Evolutionary conservation across 2,797 vertebrate species (phyloP).

Genomic region (Eutrigla gurnardus): DNA sequence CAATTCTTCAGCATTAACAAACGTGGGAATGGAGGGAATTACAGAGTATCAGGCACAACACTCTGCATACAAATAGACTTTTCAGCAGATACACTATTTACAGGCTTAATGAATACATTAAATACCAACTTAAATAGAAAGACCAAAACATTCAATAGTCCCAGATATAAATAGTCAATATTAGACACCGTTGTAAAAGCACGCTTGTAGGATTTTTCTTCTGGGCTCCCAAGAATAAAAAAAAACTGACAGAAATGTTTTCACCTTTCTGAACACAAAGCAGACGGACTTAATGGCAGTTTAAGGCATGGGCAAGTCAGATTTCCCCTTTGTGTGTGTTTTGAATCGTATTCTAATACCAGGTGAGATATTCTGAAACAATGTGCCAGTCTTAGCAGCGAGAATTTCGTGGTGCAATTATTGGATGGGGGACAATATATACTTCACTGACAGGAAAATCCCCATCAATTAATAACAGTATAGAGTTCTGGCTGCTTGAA

Average conservation of each 20-base stretch:
- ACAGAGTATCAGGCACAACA: constrained; percentile 31
- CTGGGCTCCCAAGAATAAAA: constrained; percentile 15
- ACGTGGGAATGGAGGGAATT: constrained; percentile 67
- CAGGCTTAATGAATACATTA: constrained; percentile 63
- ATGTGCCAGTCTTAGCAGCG: not conserved
- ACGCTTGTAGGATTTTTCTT: constrained; percentile 9
- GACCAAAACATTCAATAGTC: constrained; percentile 65
- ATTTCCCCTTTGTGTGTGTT: constrained; percentile 20
- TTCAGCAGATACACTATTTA: constrained; percentile 70
- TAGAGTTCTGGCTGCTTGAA: constrained; percentile 45
- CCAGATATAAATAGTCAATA: constrained; percentile 70
- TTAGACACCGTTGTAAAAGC: constrained; percentile 45
- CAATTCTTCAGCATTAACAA: constrained; percentile 49
- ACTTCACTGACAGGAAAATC: constrained; percentile 22
- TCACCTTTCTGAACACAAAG: constrained; percentile 29
- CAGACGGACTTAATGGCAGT: constrained; percentile 23
- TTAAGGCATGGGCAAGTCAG: constrained; percentile 33
- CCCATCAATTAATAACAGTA: not conserved
- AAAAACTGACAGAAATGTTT: constrained; percentile 27
- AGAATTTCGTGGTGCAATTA: constrained; percentile 6
- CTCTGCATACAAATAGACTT: constrained; percentile 47
- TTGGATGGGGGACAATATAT: not conserved
- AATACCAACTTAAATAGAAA: constrained; percentile 71
- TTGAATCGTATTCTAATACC: not conserved
- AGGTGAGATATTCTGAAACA: not conserved